phyloP scores from a whole-genome alignment of 35 echinoderm and acorn worm species.

The Antedon bifida region DNA sequence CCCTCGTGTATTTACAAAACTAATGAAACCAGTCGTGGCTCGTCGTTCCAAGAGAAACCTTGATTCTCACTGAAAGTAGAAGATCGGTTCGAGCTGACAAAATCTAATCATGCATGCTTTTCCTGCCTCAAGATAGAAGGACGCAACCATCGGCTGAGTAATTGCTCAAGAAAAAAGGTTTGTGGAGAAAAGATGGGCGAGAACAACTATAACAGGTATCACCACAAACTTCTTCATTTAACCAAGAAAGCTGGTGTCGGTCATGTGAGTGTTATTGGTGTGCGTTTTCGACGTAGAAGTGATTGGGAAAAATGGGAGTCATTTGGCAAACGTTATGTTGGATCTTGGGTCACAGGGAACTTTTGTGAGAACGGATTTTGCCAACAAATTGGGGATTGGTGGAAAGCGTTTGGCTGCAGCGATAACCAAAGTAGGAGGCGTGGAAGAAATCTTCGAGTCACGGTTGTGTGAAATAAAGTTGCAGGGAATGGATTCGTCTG shows the following conservation, averaged over 20 bases:
- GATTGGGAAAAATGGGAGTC: background rate
- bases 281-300: constrained; percentile 23
- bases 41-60: no score
- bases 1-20: no score
- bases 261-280: background rate
- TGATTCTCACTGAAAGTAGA: no score
- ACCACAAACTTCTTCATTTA: constrained; percentile 18
- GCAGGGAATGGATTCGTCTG: background rate
- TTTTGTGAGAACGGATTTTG: constrained; percentile 8
- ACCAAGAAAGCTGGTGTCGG: background rate
- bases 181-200: constrained; percentile 14
- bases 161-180: constrained; percentile 14
- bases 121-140: constrained; percentile 28
- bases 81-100: background rate
- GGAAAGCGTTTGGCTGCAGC: constrained; percentile 6
- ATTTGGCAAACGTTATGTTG: constrained; percentile 13
- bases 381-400: background rate
- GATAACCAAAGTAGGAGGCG: constrained; percentile 7
- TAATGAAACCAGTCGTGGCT: no score
- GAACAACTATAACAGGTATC: background rate
- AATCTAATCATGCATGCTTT: constrained; percentile 22
- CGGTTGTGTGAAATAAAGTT: background rate
- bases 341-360: constrained; percentile 21
- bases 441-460: constrained; percentile 9
- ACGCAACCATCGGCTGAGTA: constrained; percentile 13